phyloP scores from a whole-genome alignment of 2,797 vertebrate genomes.

The Melanotaenia pygmaea region DNA sequence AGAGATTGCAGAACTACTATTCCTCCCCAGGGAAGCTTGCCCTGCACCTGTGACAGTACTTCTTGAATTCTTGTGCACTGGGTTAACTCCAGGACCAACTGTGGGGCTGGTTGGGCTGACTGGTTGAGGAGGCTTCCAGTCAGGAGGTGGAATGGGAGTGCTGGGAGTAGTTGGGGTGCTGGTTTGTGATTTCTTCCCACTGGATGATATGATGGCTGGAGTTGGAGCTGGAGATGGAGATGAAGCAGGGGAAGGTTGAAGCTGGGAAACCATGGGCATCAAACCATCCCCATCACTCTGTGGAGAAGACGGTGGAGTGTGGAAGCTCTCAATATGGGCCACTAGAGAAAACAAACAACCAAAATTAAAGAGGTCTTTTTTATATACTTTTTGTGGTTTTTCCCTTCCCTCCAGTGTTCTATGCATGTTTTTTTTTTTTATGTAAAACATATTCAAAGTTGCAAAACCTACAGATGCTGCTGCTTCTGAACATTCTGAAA shows the following conservation, averaged over 20 bases:
- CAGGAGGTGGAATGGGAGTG: constrained; percentile 33
- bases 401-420: neutral
- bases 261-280: constrained; percentile 23
- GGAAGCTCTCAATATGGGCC: constrained; percentile 71
- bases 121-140: constrained; percentile 53
- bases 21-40: constrained; percentile 41
- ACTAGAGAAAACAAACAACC: constrained; percentile 49
- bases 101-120: constrained; percentile 33
- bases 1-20: constrained; percentile 55
- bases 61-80: constrained; percentile 48
- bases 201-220: constrained; percentile 13
- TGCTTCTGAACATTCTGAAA: neutral
- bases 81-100: constrained; percentile 22
- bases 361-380: neutral
- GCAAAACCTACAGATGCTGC: neutral
- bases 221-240: constrained; percentile 47
- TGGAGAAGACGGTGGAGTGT: constrained; percentile 81
- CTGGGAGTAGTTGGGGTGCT: constrained; percentile 13
- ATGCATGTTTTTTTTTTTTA: neutral
- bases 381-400: neutral
- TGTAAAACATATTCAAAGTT: neutral
- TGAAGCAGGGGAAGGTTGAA: constrained; percentile 36
- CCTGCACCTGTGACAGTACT: constrained; percentile 16
- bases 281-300: constrained; percentile 37
- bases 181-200: constrained; percentile 47